Percentiles rank a stretch among this genome's conserved stretches.
These are phyloP conservation scores for Ephialtes manifestator DNA, from an alignment of 2,888 invertebrate genomes.

Conservation along the genomic window DNA sequence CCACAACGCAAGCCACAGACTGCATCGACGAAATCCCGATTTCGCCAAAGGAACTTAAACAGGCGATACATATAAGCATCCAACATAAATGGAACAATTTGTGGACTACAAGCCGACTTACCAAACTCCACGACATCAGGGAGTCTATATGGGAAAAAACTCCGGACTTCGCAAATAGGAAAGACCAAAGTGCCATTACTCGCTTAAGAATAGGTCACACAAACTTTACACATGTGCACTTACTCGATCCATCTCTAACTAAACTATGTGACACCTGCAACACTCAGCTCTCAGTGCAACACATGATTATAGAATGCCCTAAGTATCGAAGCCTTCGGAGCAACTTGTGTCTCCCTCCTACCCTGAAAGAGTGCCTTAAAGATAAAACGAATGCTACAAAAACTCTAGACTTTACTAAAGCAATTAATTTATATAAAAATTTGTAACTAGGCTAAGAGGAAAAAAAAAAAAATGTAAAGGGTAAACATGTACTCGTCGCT, in stretches of 20 bases:
- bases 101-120: not conserved
- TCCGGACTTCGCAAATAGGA: not conserved
- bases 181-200: not conserved
- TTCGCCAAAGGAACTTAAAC: conserved; percentile 5
- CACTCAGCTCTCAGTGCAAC: not conserved
- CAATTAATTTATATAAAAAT: no score
- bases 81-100: not conserved
- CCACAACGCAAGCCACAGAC: not conserved
- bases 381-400: no score
- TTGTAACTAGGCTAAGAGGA: no score
- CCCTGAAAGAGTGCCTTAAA: no score
- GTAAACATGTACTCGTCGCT: no score
- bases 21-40: conserved; percentile 10
- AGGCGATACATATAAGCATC: not conserved
- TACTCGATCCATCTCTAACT: not conserved
- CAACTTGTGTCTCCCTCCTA: no score
- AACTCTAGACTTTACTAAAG: no score
- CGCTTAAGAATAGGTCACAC: not conserved
- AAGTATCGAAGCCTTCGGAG: no score
- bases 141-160: not conserved
- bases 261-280: conserved; percentile 4
- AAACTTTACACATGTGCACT: not conserved
- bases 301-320: not conserved
- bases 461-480: no score
- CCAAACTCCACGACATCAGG: not conserved